phyloP scores from a whole-genome alignment of 2,797 vertebrate genomes.

The Harpagifer antarcticus region DNA sequence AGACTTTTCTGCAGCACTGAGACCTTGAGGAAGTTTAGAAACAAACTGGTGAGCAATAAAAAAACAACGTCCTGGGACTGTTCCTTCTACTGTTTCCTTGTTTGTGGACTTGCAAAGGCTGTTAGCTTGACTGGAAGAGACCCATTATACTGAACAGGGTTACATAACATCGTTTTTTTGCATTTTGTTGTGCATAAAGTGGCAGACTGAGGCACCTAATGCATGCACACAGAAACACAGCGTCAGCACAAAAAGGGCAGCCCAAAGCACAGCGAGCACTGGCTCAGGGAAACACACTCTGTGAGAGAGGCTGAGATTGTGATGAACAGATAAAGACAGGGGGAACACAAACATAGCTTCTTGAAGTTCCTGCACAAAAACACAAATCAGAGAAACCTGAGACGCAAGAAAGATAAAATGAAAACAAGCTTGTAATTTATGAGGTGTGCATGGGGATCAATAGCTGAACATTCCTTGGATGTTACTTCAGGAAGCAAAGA shows the following conservation, averaged over 20 bases:
- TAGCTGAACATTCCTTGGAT: constrained; percentile 55
- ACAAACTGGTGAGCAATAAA: constrained; percentile 10
- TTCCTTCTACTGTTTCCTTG: constrained; percentile 53
- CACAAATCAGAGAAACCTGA: not conserved
- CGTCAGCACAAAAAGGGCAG: constrained; percentile 39
- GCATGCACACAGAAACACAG: constrained; percentile 29
- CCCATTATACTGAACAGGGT: constrained; percentile 52
- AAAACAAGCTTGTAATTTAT: constrained; percentile 2
- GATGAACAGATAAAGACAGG: constrained; percentile 40
- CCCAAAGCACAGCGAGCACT: not conserved
- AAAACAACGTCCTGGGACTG: constrained; percentile 23
- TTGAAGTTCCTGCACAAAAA: not conserved
- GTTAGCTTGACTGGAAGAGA: constrained; percentile 60
- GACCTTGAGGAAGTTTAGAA: constrained; percentile 11
- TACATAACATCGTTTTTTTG: constrained; percentile 53
- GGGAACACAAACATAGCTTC: constrained; percentile 19
- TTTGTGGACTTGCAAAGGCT: constrained; percentile 37
- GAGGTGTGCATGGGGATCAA: constrained; percentile 5
- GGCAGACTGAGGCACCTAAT: constrained; percentile 15
- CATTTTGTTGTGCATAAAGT: constrained; percentile 34
- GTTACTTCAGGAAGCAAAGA: constrained; percentile 34
- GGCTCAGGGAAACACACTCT: constrained; percentile 3
- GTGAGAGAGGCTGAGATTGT: constrained; percentile 9
- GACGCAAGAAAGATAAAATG: not conserved
- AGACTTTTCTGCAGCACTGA: constrained; percentile 27